Conservation (phyloP, 2,888 invertebrate genomes). For the Hyles lineata region DNA sequence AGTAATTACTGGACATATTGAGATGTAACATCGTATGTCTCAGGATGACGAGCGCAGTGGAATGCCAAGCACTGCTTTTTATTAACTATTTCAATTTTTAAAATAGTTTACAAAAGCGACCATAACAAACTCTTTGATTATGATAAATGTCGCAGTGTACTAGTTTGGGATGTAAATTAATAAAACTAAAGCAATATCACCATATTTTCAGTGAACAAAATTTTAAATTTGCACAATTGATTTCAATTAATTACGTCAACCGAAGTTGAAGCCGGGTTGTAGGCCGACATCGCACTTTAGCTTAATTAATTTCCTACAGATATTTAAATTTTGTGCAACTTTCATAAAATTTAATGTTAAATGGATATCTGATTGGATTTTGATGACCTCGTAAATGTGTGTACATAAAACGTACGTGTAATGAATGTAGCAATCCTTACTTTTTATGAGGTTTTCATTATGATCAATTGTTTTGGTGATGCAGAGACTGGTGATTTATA, state of each 20-base stretch:
- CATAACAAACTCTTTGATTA: too few relatives aligned
- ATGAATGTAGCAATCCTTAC: neutral
- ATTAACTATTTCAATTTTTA: too few relatives aligned
- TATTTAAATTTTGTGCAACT: slow-evolving; percentile 2
- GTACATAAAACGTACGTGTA: neutral
- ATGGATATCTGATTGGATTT: slow-evolving; percentile 1
- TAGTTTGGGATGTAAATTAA: neutral
- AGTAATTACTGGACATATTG: too few relatives aligned
- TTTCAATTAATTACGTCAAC: slow-evolving; percentile 6
- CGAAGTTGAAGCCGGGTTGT: neutral
- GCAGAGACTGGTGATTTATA: too few relatives aligned
- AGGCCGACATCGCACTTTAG: slow-evolving; percentile 15
- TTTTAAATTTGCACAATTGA: neutral
- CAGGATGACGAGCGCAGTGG: too few relatives aligned
- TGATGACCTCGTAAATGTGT: neutral
- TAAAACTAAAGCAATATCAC: neutral
- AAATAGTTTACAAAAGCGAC: too few relatives aligned
- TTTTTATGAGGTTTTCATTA: neutral
- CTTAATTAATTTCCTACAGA: slow-evolving; percentile 12
- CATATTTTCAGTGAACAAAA: neutral
- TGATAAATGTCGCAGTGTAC: neutral
- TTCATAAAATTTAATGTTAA: neutral
- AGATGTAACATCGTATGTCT: too few relatives aligned
- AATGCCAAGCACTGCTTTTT: too few relatives aligned
- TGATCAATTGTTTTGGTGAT: too few relatives aligned